Evolutionary conservation across 2,797 vertebrate genomes (phyloP).

Genomic region (Mallotus villosus): DNA sequence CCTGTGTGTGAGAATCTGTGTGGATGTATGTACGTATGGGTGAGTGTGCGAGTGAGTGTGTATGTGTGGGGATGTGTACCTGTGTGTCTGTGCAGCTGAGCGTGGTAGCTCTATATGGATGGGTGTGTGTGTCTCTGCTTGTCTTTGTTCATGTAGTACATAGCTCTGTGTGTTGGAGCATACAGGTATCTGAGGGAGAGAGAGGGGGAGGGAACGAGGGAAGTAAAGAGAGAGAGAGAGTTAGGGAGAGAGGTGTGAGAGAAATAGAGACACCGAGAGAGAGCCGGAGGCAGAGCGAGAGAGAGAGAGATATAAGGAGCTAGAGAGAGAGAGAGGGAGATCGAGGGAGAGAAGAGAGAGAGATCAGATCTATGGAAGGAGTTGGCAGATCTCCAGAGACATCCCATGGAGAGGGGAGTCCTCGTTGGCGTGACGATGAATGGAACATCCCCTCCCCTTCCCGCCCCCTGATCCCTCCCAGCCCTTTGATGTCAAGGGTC

Average conservation of each 20-base stretch:
- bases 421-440: conserved; percentile 67
- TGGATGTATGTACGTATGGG: conserved; percentile 5
- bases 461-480: conserved; percentile 47
- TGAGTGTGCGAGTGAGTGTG: conserved; percentile 28
- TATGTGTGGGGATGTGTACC: background rate
- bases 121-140: background rate
- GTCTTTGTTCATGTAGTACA: conserved; percentile 6
- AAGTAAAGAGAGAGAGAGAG: too few relatives aligned
- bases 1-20: too few relatives aligned
- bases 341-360: background rate
- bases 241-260: background rate
- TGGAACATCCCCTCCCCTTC: conserved; percentile 53
- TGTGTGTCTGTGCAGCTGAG: conserved; percentile 38
- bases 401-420: conserved; percentile 64
- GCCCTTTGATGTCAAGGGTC: conserved; percentile 70
- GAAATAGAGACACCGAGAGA: background rate
- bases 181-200: too few relatives aligned
- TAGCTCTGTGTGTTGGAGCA: too few relatives aligned
- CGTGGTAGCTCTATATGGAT: conserved; percentile 14
- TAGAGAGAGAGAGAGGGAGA: too few relatives aligned
- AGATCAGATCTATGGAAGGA: conserved; percentile 43
- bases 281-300: background rate
- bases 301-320: background rate
- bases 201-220: too few relatives aligned
- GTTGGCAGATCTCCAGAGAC: conserved; percentile 62